phyloP scores from a whole-genome alignment of 37 sponge, comb jelly and placozoan genomes.

The Halichondria panicea region DNA sequence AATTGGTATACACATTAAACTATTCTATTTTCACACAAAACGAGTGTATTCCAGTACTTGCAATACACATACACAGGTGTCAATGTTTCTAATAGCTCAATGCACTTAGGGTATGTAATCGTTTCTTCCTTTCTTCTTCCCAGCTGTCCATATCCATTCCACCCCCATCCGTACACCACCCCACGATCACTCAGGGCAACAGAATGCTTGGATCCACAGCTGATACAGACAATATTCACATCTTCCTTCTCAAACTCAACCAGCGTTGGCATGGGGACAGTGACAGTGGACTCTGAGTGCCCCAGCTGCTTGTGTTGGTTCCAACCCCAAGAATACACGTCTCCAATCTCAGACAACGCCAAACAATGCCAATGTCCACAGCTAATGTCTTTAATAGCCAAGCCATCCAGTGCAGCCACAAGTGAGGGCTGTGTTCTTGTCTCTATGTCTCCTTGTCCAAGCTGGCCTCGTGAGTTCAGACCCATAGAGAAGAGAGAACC shows the following conservation, averaged over 20 bases:
- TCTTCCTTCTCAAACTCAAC: slow-evolving; percentile 24
- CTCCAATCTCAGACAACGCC: slow-evolving; percentile 47
- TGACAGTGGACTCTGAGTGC: slow-evolving; percentile 17
- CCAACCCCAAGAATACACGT: slow-evolving; percentile 83
- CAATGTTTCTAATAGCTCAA: background rate
- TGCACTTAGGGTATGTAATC: no score
- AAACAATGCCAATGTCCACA: slow-evolving; percentile 69
- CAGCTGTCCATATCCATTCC: slow-evolving; percentile 81
- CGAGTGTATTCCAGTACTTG: slow-evolving; percentile 36
- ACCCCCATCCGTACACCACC: slow-evolving; percentile 70
- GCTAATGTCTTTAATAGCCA: slow-evolving; percentile 31
- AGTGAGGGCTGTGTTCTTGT: slow-evolving; percentile 26
- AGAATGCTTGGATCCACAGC: slow-evolving; percentile 56
- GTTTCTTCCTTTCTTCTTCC: background rate
- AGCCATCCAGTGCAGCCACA: slow-evolving; percentile 58
- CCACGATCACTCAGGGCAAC: slow-evolving; percentile 59
- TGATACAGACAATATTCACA: slow-evolving; percentile 13
- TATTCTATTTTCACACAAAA: background rate
- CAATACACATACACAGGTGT: slow-evolving; percentile 5
- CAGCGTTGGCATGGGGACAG: slow-evolving; percentile 47
- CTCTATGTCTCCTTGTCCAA: slow-evolving; percentile 77
- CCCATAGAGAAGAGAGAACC: slow-evolving; percentile 53
- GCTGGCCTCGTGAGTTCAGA: slow-evolving; percentile 61
- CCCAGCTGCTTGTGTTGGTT: slow-evolving; percentile 65
- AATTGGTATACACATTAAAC: no score